Evolutionary conservation across 2,888 invertebrate species (phyloP).

Genomic region (Cataglyphis altisquamis): DNA sequence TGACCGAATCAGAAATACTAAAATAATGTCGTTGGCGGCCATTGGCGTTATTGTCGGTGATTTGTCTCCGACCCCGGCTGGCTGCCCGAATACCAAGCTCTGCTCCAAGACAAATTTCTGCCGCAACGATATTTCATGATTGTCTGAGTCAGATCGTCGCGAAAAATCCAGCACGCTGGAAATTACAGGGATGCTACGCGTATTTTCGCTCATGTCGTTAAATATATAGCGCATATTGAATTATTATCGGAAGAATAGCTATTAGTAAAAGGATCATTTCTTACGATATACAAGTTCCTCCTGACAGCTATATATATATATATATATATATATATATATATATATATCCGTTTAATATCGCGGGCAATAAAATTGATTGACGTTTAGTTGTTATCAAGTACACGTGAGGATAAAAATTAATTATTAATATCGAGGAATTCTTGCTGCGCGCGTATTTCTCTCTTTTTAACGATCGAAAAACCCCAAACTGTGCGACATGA

Average conservation of each 20-base stretch:
- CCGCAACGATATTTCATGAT: conserved; percentile 52
- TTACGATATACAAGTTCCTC: not conserved
- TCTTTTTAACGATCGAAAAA: not conserved
- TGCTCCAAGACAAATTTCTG: conserved; percentile 49
- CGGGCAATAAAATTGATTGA: not conserved
- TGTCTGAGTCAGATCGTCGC: conserved; percentile 47
- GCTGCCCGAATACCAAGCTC: conserved; percentile 29
- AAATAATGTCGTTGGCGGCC: conserved; percentile 77
- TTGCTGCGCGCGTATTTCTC: not conserved
- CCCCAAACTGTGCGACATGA: conserved; percentile 10
- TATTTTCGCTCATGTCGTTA: conserved; percentile 17
- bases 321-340: not conserved
- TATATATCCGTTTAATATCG: not conserved
- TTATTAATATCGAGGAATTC: not conserved
- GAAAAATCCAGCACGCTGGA: conserved; percentile 42
- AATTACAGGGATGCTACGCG: conserved; percentile 18
- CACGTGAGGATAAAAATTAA: not conserved
- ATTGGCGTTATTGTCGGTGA: conserved; percentile 79
- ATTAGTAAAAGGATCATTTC: not conserved
- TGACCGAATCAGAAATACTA: conserved; percentile 71
- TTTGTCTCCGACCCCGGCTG: conserved; percentile 71
- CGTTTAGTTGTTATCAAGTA: not conserved
- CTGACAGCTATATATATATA: not conserved
- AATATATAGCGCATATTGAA: conserved; percentile 9
- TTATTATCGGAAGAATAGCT: conserved; percentile 9